These are phyloP conservation scores for Bembecia ichneumoniformis DNA, from an alignment of 2,888 invertebrate genomes.

Conservation along the genomic window DNA sequence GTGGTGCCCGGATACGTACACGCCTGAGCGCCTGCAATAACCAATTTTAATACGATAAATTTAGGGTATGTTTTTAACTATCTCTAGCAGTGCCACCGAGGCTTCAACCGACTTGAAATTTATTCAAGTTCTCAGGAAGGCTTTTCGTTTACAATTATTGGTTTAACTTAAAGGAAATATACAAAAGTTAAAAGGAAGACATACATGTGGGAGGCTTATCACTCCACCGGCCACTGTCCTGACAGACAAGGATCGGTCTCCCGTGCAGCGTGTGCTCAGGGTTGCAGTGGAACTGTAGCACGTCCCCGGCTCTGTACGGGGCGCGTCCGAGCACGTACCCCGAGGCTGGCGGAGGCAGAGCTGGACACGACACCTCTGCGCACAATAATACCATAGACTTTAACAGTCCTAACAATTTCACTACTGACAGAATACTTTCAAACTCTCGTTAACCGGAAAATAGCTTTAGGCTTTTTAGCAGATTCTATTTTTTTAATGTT, in stretches of 20 bases:
- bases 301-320: constrained; percentile 86
- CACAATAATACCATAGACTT: too few species aligned
- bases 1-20: constrained; percentile 91
- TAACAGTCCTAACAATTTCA: too few species aligned
- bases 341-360: constrained; percentile 80
- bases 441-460: too few species aligned
- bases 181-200: constrained; percentile 18
- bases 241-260: constrained; percentile 90
- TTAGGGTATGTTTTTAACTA: too few species aligned
- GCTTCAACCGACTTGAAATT: too few species aligned
- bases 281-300: constrained; percentile 90
- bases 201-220: constrained; percentile 87
- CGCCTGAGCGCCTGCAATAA: constrained; percentile 76
- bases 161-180: background rate
- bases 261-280: constrained; percentile 92
- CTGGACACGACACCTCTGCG: constrained; percentile 84
- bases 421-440: too few species aligned
- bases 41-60: too few species aligned
- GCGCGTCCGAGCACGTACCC: constrained; percentile 85
- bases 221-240: constrained; percentile 89
- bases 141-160: too few species aligned
- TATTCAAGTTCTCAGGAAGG: too few species aligned
- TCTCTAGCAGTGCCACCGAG: too few species aligned
- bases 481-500: too few species aligned
- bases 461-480: too few species aligned